These are phyloP conservation scores for Raja brachyura DNA, from an alignment of 2,113 vertebrate species.

Conservation along the genomic window DNA sequence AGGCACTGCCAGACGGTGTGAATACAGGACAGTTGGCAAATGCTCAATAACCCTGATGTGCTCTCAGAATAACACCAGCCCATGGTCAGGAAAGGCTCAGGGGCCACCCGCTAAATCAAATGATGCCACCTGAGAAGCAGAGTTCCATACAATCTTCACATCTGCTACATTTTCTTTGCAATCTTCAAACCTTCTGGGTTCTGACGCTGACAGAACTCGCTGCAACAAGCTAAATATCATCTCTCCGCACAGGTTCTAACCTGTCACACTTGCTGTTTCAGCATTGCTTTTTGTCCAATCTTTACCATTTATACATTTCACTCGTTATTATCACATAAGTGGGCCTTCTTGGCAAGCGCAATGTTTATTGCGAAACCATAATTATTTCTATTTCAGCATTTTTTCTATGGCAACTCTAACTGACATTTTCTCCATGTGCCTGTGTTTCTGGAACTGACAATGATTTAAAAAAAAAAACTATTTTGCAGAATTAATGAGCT, in stretches of 20 bases:
- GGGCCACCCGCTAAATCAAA: not conserved
- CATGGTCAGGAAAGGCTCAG: not conserved
- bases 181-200: no score
- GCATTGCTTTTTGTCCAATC: not conserved
- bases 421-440: not conserved
- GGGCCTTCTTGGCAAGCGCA: not conserved
- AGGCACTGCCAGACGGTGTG: not conserved
- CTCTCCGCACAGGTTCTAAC: not conserved
- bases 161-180: not conserved
- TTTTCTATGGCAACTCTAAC: not conserved
- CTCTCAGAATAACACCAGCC: not conserved
- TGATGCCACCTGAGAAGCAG: no score
- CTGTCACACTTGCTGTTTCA: constrained; percentile 5
- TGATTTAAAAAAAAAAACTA: not conserved
- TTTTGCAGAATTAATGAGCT: not conserved
- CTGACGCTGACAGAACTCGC: not conserved
- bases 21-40: not conserved
- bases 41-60: not conserved
- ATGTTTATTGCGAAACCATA: not conserved
- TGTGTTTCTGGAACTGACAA: not conserved
- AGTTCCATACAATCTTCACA: not conserved
- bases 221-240: not conserved
- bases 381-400: not conserved
- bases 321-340: not conserved
- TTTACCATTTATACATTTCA: not conserved